These are phyloP conservation scores for Ametastegia equiseti DNA, from an alignment of 2,888 invertebrate species.

Conservation along the genomic window DNA sequence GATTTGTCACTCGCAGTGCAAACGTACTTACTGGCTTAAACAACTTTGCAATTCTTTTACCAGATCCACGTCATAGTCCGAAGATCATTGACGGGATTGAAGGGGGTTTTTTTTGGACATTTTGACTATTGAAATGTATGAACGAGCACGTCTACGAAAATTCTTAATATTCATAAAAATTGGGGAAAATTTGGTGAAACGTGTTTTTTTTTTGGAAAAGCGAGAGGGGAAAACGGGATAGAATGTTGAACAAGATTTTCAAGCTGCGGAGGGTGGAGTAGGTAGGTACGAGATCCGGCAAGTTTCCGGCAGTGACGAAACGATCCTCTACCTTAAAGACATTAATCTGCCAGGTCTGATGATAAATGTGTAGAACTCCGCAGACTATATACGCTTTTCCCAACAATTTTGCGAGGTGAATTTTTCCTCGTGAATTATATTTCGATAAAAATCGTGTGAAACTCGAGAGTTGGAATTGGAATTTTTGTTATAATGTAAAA, in stretches of 20 bases:
- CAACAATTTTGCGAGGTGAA: constrained; percentile 14
- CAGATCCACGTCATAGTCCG: no score
- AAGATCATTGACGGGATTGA: no score
- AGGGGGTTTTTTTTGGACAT: no score
- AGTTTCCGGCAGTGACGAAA: constrained; percentile 30
- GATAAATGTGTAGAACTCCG: constrained; percentile 20
- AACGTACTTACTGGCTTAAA: neutral
- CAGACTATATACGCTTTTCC: constrained; percentile 6
- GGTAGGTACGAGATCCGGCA: neutral
- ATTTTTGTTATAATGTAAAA: no score
- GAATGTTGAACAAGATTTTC: neutral
- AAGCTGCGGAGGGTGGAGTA: neutral
- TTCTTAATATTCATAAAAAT: neutral
- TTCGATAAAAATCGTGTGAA: constrained; percentile 5
- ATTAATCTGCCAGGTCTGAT: constrained; percentile 26
- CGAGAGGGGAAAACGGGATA: neutral
- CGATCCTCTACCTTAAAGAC: constrained; percentile 21
- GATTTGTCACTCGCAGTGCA: neutral
- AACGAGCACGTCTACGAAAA: no score
- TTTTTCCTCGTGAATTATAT: constrained; percentile 15
- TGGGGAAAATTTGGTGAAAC: neutral
- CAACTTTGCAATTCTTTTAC: no score
- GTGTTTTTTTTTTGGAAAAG: neutral
- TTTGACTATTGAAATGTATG: no score
- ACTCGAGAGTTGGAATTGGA: no score